These are phyloP conservation scores for Apantesis nais DNA, from an alignment of 2,888 invertebrate genomes.

Conservation along the genomic window DNA sequence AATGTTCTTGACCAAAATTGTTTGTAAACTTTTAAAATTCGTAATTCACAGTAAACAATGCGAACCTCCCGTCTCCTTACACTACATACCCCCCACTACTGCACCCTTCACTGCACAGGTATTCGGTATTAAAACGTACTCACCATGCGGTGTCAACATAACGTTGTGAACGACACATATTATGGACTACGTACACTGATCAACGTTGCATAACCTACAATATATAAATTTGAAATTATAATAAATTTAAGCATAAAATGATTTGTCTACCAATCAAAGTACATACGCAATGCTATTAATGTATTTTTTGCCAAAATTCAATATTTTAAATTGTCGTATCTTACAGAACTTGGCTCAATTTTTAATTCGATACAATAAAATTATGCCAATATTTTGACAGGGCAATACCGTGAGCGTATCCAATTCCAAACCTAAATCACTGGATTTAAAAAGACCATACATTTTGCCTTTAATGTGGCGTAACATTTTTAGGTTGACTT, in stretches of 20 bases:
- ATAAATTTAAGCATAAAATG: neutral
- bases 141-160: conserved; percentile 28
- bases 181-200: neutral
- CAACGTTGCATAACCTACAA: neutral
- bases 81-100: neutral
- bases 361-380: neutral
- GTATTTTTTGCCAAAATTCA: neutral
- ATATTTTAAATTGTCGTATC: neutral
- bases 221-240: neutral
- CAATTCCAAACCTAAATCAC: neutral
- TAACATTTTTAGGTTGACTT: neutral
- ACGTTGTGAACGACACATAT: conserved; percentile 20
- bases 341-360: neutral
- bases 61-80: conserved; percentile 11
- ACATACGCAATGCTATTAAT: neutral
- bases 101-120: conserved; percentile 8
- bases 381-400: neutral
- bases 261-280: neutral
- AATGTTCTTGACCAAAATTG: neutral
- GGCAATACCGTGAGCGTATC: neutral
- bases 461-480: neutral
- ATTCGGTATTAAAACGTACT: conserved; percentile 21
- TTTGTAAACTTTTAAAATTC: neutral
- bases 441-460: neutral
- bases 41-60: conserved; percentile 24